Conservation (phyloP, 2,113 vertebrate genomes). For the Aleadryas rufinucha region DNA sequence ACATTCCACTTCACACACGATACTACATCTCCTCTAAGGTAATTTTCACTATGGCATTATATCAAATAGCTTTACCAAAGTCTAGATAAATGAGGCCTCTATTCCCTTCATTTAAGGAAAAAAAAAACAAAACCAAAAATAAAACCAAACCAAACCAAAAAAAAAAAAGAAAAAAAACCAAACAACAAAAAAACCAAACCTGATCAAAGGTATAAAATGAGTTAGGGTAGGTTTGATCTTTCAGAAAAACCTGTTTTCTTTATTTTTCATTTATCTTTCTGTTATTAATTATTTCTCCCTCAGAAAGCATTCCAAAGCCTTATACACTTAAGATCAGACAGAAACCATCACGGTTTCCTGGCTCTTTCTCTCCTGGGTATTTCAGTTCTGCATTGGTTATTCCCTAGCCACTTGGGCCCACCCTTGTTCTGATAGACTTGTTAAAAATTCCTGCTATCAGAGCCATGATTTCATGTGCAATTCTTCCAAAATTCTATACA, state of each 20-base stretch:
- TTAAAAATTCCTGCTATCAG: neutral
- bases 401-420: neutral
- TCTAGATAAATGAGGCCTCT: neutral
- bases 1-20: neutral
- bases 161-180: neutral
- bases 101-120: neutral
- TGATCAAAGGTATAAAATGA: neutral
- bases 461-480: neutral
- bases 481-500: neutral
- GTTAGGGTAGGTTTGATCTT: neutral
- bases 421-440: neutral
- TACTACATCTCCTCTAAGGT: neutral
- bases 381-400: neutral
- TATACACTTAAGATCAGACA: neutral
- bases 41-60: neutral
- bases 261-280: constrained; percentile 4
- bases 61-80: neutral
- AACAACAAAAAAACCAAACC: neutral
- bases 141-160: neutral
- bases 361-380: neutral
- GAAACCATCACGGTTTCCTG: neutral
- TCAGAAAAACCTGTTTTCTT: neutral
- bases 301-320: neutral
- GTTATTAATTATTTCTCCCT: neutral
- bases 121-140: neutral